phyloP scores from a whole-genome alignment of 2,888 invertebrate species.

The Noctua fimbriata region DNA sequence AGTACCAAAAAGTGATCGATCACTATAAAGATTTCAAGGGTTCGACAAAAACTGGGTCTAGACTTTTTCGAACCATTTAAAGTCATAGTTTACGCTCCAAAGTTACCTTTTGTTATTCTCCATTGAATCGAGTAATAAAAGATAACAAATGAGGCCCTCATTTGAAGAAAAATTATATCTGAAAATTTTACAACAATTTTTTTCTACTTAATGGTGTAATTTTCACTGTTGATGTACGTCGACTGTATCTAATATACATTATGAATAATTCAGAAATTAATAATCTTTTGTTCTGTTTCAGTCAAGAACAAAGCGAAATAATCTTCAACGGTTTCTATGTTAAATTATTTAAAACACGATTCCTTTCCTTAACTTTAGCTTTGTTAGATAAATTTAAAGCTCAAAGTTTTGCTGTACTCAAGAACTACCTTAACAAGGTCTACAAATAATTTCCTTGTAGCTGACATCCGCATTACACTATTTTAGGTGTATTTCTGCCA shows the following conservation, averaged over 20 bases:
- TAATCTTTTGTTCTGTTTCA: background rate
- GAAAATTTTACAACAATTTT: conserved; percentile 2
- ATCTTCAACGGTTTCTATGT: background rate
- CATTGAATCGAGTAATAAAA: conserved; percentile 26
- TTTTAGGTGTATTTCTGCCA: background rate
- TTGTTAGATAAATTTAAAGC: background rate
- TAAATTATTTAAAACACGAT: background rate
- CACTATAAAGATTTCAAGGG: background rate
- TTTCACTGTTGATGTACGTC: background rate
- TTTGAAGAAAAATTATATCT: background rate
- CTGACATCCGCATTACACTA: background rate
- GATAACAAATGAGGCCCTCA: conserved; percentile 34
- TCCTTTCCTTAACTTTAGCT: background rate
- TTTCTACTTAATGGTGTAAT: conserved; percentile 9
- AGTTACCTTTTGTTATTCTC: conserved; percentile 14
- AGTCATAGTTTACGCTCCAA: conserved; percentile 4
- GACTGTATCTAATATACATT: background rate
- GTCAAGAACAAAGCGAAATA: background rate
- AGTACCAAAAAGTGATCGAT: background rate
- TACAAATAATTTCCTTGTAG: background rate
- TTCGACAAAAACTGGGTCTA: conserved; percentile 3
- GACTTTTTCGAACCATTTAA: background rate
- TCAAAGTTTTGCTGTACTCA: background rate
- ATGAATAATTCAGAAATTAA: background rate
- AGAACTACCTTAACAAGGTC: background rate